Conservation (phyloP, 2,888 invertebrate species). For the Panzeria rudis region DNA sequence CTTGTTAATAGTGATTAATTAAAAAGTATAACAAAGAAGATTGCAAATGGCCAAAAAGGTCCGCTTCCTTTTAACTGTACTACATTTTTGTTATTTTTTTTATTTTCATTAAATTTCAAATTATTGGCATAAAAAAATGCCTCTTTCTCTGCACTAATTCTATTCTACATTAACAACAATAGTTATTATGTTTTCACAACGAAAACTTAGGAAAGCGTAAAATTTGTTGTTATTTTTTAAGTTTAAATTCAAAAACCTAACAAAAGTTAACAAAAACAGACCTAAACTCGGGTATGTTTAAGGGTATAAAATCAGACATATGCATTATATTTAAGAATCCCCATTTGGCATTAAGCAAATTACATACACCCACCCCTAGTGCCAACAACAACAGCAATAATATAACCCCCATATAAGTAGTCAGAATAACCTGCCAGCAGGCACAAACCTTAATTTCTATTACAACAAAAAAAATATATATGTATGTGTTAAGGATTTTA, state of each 20-base stretch:
- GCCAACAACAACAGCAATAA: background rate
- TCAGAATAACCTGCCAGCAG: slow-evolving; percentile 25
- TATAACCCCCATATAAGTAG: slow-evolving; percentile 4
- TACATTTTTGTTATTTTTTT: background rate
- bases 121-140: background rate
- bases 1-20: no score
- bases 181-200: slow-evolving; percentile 5
- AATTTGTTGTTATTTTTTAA: slow-evolving; percentile 28
- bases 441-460: slow-evolving; percentile 26
- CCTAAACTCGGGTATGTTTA: background rate
- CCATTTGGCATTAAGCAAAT: slow-evolving; percentile 63
- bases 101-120: background rate
- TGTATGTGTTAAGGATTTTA: slow-evolving; percentile 1
- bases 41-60: no score
- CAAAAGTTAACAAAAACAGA: background rate
- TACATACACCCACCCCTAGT: slow-evolving; percentile 59
- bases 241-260: slow-evolving; percentile 22
- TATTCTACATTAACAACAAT: background rate
- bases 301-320: slow-evolving; percentile 22
- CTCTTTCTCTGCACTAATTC: background rate
- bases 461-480: background rate
- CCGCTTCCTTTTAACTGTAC: no score
- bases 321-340: slow-evolving; percentile 51
- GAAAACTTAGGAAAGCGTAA: slow-evolving; percentile 29
- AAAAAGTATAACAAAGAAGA: no score